Base-by-base conservation (phyloP, 2,888 invertebrate genomes). In the Cremastobaeus sp. region DNA sequence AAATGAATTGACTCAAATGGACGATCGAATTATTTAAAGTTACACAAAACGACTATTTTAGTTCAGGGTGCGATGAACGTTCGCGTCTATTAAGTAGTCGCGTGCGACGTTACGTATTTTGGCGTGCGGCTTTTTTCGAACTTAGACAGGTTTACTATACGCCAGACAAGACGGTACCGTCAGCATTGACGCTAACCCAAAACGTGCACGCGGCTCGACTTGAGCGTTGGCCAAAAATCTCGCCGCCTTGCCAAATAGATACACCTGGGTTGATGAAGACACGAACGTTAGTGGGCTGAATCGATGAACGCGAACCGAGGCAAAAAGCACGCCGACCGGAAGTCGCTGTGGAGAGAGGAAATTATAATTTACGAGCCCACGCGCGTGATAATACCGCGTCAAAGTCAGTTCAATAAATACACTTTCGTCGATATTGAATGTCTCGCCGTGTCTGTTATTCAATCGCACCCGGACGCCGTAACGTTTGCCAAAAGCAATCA, bases 161-260 rank as follows among this genome's bases (percentile, higher is more conserved):
- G 54, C 54, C 60, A 57, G 57, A 70, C 70, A 55, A 34, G 25
- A 34, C 48, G 54, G 62, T 57, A 57, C 64, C 68, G 47, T 15
- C 64, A 30, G 57, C 72, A 73, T 71, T 52, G 77, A 78, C 28
- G 65, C 77, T 83, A 85, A 83, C 83, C 84, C n/a, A 83, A 85
- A 85, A 85, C 84, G 85, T 75, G 78, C 76, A 62, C 70, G 25
- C 77, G 76, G 75, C 11, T 60, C 70, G 77, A 77, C 78, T 85
- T 85, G 84, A 85, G 78, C 77, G 48, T 66, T 66, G 75, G 84
- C 84, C 85, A 85, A 85, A 84, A 85, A 84, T 80, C 79, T 81
- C 79, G 74, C 76, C 55, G 71, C 71, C 52, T 68, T 74, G 77
- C 71, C 80, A 81, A 84, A 84, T 81, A 82, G 80, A 82, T 83